Conservation (phyloP, 2,888 invertebrate genomes). For the Synergus laeviventris region DNA sequence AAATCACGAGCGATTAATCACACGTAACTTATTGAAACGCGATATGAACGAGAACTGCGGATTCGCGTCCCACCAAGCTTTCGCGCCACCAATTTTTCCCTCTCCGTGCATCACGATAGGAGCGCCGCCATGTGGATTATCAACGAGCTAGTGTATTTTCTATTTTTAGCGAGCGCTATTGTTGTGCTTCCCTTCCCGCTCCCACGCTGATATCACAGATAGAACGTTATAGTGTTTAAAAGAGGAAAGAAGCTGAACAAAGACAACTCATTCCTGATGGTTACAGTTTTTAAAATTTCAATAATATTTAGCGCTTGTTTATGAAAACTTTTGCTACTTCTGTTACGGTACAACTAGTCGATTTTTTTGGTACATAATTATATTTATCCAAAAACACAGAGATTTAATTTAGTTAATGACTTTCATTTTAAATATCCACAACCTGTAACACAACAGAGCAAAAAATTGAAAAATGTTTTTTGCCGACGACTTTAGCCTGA, state of each 20-base stretch:
- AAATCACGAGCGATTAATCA: constrained; percentile 38
- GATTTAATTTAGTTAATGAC: too few species aligned
- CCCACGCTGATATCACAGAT: constrained; percentile 37
- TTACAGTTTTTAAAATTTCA: background rate
- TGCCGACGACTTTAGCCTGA: too few species aligned
- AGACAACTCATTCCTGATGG: constrained; percentile 1
- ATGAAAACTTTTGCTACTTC: background rate
- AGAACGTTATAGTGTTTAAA: constrained; percentile 27
- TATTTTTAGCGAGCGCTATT: constrained; percentile 26
- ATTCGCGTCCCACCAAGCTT: constrained; percentile 41
- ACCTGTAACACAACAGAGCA: too few species aligned
- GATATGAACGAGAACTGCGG: constrained; percentile 57
- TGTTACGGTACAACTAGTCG: too few species aligned
- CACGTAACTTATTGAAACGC: constrained; percentile 45
- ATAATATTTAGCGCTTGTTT: background rate
- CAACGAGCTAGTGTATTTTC: constrained; percentile 33
- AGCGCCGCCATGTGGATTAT: constrained; percentile 51
- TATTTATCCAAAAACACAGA: too few species aligned
- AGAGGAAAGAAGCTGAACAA: constrained; percentile 11
- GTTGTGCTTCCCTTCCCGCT: constrained; percentile 34
- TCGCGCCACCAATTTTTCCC: constrained; percentile 37
- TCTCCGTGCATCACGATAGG: constrained; percentile 32
- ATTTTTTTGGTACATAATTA: too few species aligned
- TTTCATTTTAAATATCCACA: too few species aligned
- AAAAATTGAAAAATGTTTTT: too few species aligned